These are phyloP conservation scores for Gila orcuttii DNA, from an alignment of 2,113 vertebrate genomes.

Conservation along the genomic window DNA sequence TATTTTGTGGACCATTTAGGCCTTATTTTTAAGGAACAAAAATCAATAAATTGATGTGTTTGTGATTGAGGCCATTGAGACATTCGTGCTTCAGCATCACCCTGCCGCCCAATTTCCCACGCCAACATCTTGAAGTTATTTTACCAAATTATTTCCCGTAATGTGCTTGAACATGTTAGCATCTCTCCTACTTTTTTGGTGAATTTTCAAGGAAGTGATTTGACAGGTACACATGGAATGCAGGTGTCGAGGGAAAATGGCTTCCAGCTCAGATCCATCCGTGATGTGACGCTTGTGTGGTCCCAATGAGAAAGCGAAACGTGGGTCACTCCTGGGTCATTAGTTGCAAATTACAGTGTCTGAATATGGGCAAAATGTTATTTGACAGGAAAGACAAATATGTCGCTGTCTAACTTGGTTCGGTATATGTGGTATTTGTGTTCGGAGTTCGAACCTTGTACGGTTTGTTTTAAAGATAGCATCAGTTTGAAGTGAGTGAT, in stretches of 20 bases:
- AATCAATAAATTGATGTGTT: background rate
- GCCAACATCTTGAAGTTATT: slow-evolving; percentile 71
- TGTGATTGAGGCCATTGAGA: background rate
- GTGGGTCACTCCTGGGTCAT: slow-evolving; percentile 51
- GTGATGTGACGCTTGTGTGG: slow-evolving; percentile 44
- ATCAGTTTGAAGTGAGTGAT: slow-evolving; percentile 24
- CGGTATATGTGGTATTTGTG: background rate
- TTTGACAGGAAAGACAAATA: slow-evolving; percentile 53
- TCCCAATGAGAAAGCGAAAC: slow-evolving; percentile 47
- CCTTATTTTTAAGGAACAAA: background rate
- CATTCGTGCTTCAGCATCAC: background rate
- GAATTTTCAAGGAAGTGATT: slow-evolving; percentile 38
- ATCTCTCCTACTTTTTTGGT: slow-evolving; percentile 52
- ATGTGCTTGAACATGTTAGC: slow-evolving; percentile 65
- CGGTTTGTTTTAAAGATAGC: slow-evolving; percentile 35
- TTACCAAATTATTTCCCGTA: slow-evolving; percentile 65
- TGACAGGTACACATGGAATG: slow-evolving; percentile 61
- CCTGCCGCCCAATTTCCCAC: background rate
- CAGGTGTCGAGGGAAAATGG: slow-evolving; percentile 30
- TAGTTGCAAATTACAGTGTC: slow-evolving; percentile 49
- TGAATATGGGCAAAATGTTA: slow-evolving; percentile 45
- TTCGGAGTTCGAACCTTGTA: slow-evolving; percentile 9
- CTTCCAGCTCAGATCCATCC: background rate
- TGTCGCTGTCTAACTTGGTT: background rate
- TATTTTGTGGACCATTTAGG: background rate